Base-by-base conservation (phyloP, 2,113 vertebrate genomes). In the Petroica traversi region DNA sequence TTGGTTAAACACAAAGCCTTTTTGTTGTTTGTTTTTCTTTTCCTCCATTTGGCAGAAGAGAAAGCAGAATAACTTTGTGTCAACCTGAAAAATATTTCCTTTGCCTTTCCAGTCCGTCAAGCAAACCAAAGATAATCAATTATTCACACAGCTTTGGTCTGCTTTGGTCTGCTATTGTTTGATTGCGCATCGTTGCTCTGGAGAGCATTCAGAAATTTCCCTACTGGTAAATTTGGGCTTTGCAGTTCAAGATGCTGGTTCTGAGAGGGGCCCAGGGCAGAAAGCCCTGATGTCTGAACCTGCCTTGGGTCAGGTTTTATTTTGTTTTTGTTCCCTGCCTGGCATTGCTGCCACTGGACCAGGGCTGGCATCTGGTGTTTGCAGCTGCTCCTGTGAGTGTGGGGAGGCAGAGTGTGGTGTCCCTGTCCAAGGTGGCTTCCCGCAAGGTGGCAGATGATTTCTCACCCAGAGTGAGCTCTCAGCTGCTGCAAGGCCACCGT, bases 101-200 rank as follows among this genome's bases (percentile, higher is more conserved):
- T 92, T 90, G 88, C 92, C 88, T 95, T 96, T 95, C 91, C 92
- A 94, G 82, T 80, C 88, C 2, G 0, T 91, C 92, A 87, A 93
- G 79, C 89, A 93, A 91, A 93, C 76, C 86, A 84, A 85, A 87
- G 93, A 91, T 80, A 96, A 97, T 96, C 92, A 84, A 93, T 97
- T 97, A 95, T 74, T 93, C 91, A 89, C 95, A 89, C 55, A 75
- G 93, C 76, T 93, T 91, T 89, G 76, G 64, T 86, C 73, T 92
- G 93, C 76, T 93, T 91, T 89, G 76, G 64, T 86, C 73, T 92
- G 68, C 80, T 63, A 64, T 96, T 95, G 87, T 92, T 82, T 85
- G 94, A n/a, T 49, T 69, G 54, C 34, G 74, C 34, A 14, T 86
- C 86, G 83, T 29, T 91, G 40, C 90, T 93, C 80, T 49, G 72